A percentile compares a stretch with the other conserved stretches of the same genome.
These are phyloP conservation scores for Chiroxiphia lanceolata DNA, from an alignment of 2,797 vertebrate species.

Conservation along the genomic window DNA sequence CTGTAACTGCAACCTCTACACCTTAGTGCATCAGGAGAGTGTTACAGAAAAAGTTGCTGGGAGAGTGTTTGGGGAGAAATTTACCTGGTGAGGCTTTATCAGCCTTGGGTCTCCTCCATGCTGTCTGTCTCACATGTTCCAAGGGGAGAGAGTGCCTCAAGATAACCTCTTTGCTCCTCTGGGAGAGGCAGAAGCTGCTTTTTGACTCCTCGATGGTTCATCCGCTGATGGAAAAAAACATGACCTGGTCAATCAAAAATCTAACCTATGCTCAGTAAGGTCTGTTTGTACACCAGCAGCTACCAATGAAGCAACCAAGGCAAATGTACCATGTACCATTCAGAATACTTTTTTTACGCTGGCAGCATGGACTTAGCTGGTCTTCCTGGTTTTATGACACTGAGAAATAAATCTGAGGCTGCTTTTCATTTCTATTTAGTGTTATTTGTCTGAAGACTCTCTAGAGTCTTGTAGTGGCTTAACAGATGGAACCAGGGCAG, in stretches of 20 bases:
- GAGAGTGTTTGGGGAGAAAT: background rate
- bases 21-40: too few relatives aligned
- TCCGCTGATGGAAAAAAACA: background rate
- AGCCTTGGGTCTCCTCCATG: background rate
- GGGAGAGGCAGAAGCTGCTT: background rate
- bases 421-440: background rate
- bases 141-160: background rate
- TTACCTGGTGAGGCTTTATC: background rate
- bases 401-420: background rate
- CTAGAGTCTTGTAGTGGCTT: background rate
- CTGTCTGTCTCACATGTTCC: background rate
- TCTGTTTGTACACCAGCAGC: background rate
- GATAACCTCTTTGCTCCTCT: background rate
- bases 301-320: fast-evolving
- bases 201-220: background rate
- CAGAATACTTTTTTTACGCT: background rate
- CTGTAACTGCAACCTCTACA: background rate
- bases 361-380: background rate
- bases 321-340: background rate
- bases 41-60: background rate
- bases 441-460: background rate
- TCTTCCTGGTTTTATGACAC: background rate
- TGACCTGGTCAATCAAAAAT: background rate
- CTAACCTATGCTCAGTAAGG: background rate
- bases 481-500: slow-evolving; percentile 37